These are phyloP conservation scores for Lepidurus arcticus DNA, from an alignment of 1,140 invertebrate genomes.

Conservation along the genomic window DNA sequence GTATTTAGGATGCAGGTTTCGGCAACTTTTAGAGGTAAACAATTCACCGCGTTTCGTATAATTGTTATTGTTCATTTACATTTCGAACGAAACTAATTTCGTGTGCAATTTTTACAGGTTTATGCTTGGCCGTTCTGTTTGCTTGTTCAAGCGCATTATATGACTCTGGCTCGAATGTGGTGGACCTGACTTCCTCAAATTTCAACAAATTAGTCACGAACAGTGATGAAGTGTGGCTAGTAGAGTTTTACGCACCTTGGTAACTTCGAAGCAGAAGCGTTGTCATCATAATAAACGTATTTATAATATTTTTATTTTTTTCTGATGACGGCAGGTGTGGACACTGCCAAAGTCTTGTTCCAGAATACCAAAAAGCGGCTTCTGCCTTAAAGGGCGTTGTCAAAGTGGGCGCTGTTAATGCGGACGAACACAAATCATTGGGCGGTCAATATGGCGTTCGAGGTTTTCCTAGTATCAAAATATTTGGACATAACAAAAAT, in stretches of 20 bases:
- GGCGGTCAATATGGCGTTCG: constrained; percentile 71
- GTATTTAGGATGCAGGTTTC: background rate
- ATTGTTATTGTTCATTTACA: background rate
- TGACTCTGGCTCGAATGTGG: constrained; percentile 70
- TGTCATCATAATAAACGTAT: background rate
- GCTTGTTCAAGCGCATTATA: constrained; percentile 61
- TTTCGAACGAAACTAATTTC: background rate
- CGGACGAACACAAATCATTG: constrained; percentile 78
- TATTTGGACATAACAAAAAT: constrained; percentile 82
- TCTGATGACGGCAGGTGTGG: constrained; percentile 35
- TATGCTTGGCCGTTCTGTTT: constrained; percentile 33
- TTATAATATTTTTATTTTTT: background rate
- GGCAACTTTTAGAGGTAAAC: background rate
- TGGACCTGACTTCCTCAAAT: constrained; percentile 83
- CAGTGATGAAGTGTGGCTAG: constrained; percentile 80
- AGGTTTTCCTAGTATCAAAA: constrained; percentile 95
- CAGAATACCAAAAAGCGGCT: constrained; percentile 84
- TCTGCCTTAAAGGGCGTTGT: constrained; percentile 83
- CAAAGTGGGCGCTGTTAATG: constrained; percentile 90
- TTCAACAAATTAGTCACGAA: constrained; percentile 81
- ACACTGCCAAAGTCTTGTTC: constrained; percentile 72
- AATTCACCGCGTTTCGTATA: background rate
- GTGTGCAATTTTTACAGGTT: constrained; percentile 8
- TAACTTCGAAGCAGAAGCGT: background rate
- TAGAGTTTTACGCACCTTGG: constrained; percentile 95